Conservation (phyloP, 2,888 invertebrate species). For the Cantharis rustica region DNA sequence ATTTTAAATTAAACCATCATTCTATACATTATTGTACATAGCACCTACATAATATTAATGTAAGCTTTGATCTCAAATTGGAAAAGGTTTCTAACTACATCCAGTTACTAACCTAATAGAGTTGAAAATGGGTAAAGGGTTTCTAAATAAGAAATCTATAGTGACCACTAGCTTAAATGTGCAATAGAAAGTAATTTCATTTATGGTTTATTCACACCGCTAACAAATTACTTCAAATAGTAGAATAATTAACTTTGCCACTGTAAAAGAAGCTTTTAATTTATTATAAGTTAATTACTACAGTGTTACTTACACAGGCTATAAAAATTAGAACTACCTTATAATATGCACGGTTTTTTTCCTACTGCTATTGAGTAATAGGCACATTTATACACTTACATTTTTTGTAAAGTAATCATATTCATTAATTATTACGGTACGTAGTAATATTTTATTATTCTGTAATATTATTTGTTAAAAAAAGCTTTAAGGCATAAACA, state of each 20-base stretch:
- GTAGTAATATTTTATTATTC: too few species aligned
- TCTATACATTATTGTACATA: too few species aligned
- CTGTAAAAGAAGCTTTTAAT: slow-evolving; percentile 9
- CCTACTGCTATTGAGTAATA: too few species aligned
- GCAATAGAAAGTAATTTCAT: slow-evolving; percentile 15
- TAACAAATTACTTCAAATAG: slow-evolving; percentile 14
- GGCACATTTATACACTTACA: too few species aligned
- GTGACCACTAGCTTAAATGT: slow-evolving; percentile 18
- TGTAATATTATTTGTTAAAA: too few species aligned
- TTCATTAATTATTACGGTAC: too few species aligned
- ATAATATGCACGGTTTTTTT: background rate
- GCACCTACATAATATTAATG: background rate
- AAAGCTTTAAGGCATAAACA: too few species aligned
- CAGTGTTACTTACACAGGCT: background rate
- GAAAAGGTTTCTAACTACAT: slow-evolving; percentile 34
- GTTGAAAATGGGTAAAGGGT: slow-evolving; percentile 37
- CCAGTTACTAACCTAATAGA: slow-evolving; percentile 37
- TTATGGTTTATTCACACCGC: slow-evolving; percentile 17
- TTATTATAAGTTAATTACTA: background rate
- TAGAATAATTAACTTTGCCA: slow-evolving; percentile 12
- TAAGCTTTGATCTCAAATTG: slow-evolving; percentile 22
- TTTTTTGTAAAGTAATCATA: too few species aligned
- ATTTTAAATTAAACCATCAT: background rate
- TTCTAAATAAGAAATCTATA: slow-evolving; percentile 31
- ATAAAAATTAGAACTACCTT: background rate